phyloP scores from a whole-genome alignment of 2,888 invertebrate species.

The Cerceris ruficornis region DNA sequence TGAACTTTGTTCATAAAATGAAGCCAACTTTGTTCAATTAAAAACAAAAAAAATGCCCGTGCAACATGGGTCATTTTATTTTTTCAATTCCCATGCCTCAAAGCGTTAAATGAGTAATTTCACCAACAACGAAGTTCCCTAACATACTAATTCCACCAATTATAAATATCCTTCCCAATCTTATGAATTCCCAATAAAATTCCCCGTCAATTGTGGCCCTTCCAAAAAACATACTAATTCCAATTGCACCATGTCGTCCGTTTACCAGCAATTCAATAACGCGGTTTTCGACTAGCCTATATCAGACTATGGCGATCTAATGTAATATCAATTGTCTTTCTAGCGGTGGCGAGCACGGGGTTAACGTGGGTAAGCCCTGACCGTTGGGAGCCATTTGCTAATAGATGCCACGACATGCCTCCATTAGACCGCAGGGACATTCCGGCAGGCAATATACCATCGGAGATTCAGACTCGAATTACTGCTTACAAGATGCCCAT shows the following conservation, averaged over 20 bases:
- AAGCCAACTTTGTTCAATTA: no score
- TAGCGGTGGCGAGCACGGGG: conserved; percentile 60
- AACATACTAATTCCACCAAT: no score
- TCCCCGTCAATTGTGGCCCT: background rate
- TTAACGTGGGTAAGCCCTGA: conserved; percentile 75
- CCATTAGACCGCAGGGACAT: conserved; percentile 78
- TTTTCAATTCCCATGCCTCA: no score
- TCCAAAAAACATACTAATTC: conserved; percentile 18
- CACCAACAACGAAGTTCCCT: no score
- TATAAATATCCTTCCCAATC: no score
- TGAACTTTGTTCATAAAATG: no score
- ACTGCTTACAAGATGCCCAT: conserved; percentile 59
- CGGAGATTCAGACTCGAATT: conserved; percentile 74
- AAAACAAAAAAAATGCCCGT: no score
- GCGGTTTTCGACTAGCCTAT: conserved; percentile 58
- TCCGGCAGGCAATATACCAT: conserved; percentile 74
- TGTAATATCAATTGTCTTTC: conserved; percentile 73
- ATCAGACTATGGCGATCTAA: conserved; percentile 66
- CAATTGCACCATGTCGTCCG: conserved; percentile 45
- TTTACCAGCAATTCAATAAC: conserved; percentile 60
- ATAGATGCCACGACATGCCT: conserved; percentile 77
- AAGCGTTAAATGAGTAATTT: no score
- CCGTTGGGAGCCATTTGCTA: conserved; percentile 79
- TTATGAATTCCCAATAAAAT: no score
- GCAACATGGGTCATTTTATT: no score